These are phyloP conservation scores for Ophonus ardosiacus DNA, from an alignment of 2,888 invertebrate genomes.

Conservation along the genomic window DNA sequence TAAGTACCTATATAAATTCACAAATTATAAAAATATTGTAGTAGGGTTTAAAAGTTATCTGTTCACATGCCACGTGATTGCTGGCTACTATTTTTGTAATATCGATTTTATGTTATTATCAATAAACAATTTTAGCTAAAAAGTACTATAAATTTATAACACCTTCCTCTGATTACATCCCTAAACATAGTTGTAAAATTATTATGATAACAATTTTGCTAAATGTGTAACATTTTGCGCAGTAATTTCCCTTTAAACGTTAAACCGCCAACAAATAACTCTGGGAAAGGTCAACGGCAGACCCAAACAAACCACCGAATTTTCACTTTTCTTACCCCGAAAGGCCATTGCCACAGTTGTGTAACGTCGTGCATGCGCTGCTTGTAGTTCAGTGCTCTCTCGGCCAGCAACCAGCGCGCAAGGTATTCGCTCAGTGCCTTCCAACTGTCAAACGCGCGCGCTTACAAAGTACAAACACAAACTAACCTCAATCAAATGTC, in stretches of 20 bases:
- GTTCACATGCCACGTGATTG: too few species aligned
- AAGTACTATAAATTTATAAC: too few species aligned
- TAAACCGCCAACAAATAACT: not conserved
- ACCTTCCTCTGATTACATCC: too few species aligned
- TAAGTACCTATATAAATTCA: too few species aligned
- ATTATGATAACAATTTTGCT: too few species aligned
- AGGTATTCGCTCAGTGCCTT: conserved; percentile 42
- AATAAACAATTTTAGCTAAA: too few species aligned
- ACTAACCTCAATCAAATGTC: not conserved
- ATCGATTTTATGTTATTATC: too few species aligned
- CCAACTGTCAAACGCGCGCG: conserved; percentile 35
- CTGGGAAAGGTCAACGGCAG: not conserved
- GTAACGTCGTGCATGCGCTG: conserved; percentile 28
- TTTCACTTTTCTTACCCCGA: conserved; percentile 6
- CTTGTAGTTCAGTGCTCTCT: conserved; percentile 49
- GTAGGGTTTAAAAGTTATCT: too few species aligned
- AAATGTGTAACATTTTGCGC: not conserved
- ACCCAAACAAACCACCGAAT: not conserved
- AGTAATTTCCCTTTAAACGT: not conserved
- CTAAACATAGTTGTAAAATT: too few species aligned
- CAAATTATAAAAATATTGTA: too few species aligned
- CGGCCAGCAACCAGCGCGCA: conserved; percentile 3
- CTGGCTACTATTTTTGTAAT: too few species aligned
- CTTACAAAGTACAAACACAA: not conserved
- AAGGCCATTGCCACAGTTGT: conserved; percentile 48